Percentiles rank a stretch among this genome's conserved stretches.
These are phyloP conservation scores for Idaea biselata DNA, from an alignment of 2,888 invertebrate genomes.

Conservation along the genomic window DNA sequence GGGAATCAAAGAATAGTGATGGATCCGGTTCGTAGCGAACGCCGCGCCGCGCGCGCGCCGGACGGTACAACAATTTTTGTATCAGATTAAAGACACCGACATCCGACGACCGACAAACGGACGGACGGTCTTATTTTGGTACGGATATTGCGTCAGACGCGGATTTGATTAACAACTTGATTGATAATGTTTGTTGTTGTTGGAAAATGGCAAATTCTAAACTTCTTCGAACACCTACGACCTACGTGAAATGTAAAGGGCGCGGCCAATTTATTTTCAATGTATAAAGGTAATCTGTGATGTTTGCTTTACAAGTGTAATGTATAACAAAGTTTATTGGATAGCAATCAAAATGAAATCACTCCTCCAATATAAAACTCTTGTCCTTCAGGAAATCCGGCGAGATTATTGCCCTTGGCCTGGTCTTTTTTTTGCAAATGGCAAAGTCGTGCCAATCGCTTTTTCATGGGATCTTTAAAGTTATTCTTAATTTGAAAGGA, in stretches of 20 bases:
- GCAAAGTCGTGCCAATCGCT: background rate
- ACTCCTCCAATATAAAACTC: background rate
- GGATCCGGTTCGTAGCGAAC: background rate
- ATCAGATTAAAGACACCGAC: background rate
- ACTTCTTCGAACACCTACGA: background rate
- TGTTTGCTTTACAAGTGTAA: background rate
- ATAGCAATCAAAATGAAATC: background rate
- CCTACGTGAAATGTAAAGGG: background rate
- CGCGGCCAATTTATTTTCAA: background rate
- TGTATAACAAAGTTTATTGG: too few species aligned
- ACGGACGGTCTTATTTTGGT: background rate
- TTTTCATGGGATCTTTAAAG: background rate
- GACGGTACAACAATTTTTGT: background rate
- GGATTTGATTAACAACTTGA: background rate
- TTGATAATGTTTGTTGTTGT: background rate
- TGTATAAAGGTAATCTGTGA: background rate
- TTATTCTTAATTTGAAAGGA: background rate
- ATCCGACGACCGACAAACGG: background rate
- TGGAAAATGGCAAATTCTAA: background rate
- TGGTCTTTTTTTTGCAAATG: background rate
- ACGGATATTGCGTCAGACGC: slow-evolving; percentile 1
- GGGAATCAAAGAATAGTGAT: background rate
- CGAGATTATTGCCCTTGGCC: background rate
- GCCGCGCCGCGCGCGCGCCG: background rate
- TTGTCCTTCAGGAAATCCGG: background rate